Evolutionary conservation across 2,113 vertebrate genomes (phyloP), one percentile per base, ranked within the genome.

Genomic region (Anguilla rostrata): DNA sequence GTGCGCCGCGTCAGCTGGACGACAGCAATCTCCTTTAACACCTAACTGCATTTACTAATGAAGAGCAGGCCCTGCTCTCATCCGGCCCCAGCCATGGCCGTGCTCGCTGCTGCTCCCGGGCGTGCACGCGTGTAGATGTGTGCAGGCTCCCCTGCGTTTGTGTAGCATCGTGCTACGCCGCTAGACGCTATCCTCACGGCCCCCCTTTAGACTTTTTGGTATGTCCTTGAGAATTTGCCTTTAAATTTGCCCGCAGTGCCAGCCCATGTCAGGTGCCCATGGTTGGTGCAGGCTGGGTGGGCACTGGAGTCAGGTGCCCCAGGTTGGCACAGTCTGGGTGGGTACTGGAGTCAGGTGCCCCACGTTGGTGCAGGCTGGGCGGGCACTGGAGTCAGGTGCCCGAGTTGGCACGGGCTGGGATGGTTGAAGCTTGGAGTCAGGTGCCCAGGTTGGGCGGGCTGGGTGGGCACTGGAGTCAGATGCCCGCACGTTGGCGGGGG

Each of bases 1-100:
- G 83, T 87, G 79, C 49, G 46, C 78, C 12, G 78, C 41, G 78
- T 87, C 88, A 82, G 87, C 85, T 90, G 87, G 78, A 89, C 63
- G 83, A 87, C 91, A 89, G 82, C 81, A 86, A 63, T 56, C 71
- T 86, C 39, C 86, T 91, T 83, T 87, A 87, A 87, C 89, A 90
- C 87, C 84, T 85, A 86, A 86, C 87, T 86, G 56, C 83, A 41
- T 83, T 82, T 85, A 87, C 83, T 89, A 89, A 89, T 86, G 87
- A 85, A 88, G 63, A 79, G 43, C 60, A 85, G 46, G 40, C 41
- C 53, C 57, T 78, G 15, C 39, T 78, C 43, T 71, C 78, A 57
- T 85, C 39, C n/a, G 3, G 41, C 63, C 63, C 85, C 43, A 22
- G 81, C 79, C n/a, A 78, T 34, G 34, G 34, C 34, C 34, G 1